Percentiles rank a stretch among this genome's conserved stretches.
Evolutionary conservation across 2,797 vertebrate species (phyloP).

Genomic region (Ispidina lecontei): DNA sequence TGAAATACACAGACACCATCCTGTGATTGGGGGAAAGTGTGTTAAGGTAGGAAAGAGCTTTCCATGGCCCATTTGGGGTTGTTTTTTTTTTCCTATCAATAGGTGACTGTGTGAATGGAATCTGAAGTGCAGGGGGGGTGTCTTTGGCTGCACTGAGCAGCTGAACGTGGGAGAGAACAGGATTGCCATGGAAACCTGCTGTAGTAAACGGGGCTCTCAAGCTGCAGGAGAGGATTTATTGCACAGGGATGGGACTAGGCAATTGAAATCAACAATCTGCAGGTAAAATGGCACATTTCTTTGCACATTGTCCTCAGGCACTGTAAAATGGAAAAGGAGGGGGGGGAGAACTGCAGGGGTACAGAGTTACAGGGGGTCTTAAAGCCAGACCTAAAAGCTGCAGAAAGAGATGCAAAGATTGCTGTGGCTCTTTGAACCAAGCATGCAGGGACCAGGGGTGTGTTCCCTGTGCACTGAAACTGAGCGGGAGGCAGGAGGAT

Average conservation of each 20-base stretch:
- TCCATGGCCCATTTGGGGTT: background rate
- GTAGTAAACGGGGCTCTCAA: slow-evolving; percentile 45
- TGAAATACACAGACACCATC: background rate
- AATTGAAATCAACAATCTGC: background rate
- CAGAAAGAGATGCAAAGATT: background rate
- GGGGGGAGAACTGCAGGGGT: background rate
- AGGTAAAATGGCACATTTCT: slow-evolving; percentile 23
- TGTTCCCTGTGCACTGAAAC: background rate
- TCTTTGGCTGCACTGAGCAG: background rate
- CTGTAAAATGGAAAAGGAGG: background rate
- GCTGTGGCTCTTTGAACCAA: background rate
- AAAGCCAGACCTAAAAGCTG: background rate
- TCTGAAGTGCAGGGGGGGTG: background rate
- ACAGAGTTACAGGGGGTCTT: background rate
- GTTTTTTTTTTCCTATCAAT: background rate
- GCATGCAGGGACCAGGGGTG: fast-evolving
- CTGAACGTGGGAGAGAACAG: slow-evolving; percentile 5
- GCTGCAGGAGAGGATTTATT: slow-evolving; percentile 37
- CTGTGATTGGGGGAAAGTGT: background rate
- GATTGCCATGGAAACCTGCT: slow-evolving; percentile 60
- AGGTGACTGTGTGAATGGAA: slow-evolving; percentile 47
- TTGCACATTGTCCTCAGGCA: background rate
- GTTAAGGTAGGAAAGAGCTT: background rate
- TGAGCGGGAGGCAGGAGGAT: background rate
- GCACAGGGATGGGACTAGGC: background rate